Conservation (phyloP, 2,797 vertebrate genomes). For the Buceros bicornis region DNA sequence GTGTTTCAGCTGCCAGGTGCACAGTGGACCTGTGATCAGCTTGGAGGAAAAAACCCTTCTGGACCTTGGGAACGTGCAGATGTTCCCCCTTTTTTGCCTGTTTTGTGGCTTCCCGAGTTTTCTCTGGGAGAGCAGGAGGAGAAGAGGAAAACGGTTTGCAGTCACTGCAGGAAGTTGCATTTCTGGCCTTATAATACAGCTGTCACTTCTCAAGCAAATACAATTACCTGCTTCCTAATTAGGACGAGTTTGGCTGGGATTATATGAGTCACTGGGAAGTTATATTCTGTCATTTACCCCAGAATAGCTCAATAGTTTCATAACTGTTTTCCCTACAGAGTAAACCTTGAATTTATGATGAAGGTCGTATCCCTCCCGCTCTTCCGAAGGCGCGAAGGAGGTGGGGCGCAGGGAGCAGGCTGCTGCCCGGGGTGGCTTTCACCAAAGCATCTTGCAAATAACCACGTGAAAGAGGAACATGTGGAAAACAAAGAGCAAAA, state of each 20-base stretch:
- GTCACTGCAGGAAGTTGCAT: not conserved
- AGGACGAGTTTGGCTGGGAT: conserved; percentile 7
- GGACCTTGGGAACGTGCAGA: not conserved
- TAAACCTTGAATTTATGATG: not conserved
- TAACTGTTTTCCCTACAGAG: not conserved
- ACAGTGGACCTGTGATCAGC: accelerated
- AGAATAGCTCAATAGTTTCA: conserved; percentile 17
- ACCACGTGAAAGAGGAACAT: accelerated
- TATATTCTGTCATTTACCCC: not conserved
- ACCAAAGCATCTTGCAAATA: not conserved
- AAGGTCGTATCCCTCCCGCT: not conserved
- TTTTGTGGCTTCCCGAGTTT: not conserved
- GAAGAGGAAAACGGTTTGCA: not conserved
- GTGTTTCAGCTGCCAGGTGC: not conserved
- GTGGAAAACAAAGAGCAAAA: not conserved
- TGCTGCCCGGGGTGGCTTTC: not conserved
- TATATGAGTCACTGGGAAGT: conserved; percentile 24
- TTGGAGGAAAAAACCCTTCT: not conserved
- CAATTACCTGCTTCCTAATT: conserved; percentile 30
- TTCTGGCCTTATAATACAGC: not conserved
- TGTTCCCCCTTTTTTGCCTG: not conserved
- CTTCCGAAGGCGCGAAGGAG: not conserved
- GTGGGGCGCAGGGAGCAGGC: not conserved
- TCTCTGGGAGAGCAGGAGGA: not conserved
- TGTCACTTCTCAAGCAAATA: not conserved